Percentiles rank a stretch among this genome's conserved stretches.
phyloP scores from a whole-genome alignment of 2,113 vertebrate species.

The Erinaceus europaeus region DNA sequence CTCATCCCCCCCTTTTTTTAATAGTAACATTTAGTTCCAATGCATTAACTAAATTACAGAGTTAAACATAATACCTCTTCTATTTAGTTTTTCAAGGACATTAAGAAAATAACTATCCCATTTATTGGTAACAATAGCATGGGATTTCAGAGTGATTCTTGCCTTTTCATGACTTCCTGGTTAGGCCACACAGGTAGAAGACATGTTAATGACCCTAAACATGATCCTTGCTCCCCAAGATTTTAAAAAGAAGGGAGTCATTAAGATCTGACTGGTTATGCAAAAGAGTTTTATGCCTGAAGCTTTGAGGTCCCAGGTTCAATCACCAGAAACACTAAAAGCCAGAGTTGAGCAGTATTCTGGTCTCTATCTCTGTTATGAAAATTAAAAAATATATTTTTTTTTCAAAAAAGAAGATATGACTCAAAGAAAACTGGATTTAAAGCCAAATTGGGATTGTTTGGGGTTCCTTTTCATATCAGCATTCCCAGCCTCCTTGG shows the following conservation, averaged over 20 bases:
- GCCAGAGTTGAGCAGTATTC: too few species aligned
- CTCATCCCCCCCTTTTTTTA: not conserved
- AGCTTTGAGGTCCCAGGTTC: too few species aligned
- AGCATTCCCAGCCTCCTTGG: not conserved
- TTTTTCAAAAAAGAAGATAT: too few species aligned
- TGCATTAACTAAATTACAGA: conserved; percentile 6
- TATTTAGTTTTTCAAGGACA: not conserved
- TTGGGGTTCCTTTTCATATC: not conserved
- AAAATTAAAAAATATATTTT: too few species aligned
- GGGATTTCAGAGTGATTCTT: not conserved
- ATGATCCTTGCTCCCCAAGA: not conserved
- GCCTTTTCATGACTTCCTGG: not conserved
- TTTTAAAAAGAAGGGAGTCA: too few species aligned
- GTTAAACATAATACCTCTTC: not conserved
- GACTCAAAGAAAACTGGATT: not conserved
- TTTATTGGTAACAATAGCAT: not conserved
- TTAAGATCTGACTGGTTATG: too few species aligned
- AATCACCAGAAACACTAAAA: too few species aligned
- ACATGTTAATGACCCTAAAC: not conserved
- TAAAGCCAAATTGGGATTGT: conserved; percentile 8
- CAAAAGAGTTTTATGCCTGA: too few species aligned
- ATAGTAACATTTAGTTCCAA: not conserved
- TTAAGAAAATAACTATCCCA: not conserved
- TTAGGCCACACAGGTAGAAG: conserved; percentile 5
- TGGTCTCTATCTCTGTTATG: too few species aligned